Evolutionary conservation across 2,797 vertebrate genomes (phyloP), one percentile per base, ranked within the genome.

Genomic region (Rallus crepitans): DNA sequence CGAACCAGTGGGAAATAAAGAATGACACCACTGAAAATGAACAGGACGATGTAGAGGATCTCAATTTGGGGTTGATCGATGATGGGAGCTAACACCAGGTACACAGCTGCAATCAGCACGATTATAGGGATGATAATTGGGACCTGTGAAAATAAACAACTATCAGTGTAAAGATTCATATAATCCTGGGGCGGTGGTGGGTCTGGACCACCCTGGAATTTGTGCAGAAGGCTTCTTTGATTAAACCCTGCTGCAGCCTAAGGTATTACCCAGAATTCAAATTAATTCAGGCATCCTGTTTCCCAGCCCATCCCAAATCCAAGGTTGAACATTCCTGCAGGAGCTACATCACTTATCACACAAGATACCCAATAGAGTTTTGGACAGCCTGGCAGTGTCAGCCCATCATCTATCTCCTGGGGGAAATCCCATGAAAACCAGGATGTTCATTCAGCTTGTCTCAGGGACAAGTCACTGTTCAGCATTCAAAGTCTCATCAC

Each of bases 31-130:
- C 99, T 99, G 52, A 99, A 91, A 87, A 99, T 97, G 90, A 99
- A 99, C 28, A 98, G 90, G 53, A 97, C 47, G 9, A 99, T 96
- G 25, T 99, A 99, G 27, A 99, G 98, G 93, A 99, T 98, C 96
- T 99, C 99, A 8, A 97, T 97, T 97, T 98, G 98, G n/a, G 99
- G 99, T 6, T 98, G 66, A 75, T 98, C 98, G 14, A 99, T 96
- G 92, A 99, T 97, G 28, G 99, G 99, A 1, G 98, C 98, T 94
- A 99, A 94, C 37, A 99, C 98, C 33, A 99, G 98, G 96, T 98
- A 99, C 45, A 99, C 68, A 8, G 99, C 98, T 4, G 97, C 98
- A 28, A 99, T 68, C 85, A 99, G 80, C 88, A 99, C 97, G 12
- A 99, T 56, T 68, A 99, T 87, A 18, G 99, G 99, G 50, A 99